These are phyloP conservation scores for Zelleria hepariella DNA, from an alignment of 2,888 invertebrate genomes.

Conservation along the genomic window DNA sequence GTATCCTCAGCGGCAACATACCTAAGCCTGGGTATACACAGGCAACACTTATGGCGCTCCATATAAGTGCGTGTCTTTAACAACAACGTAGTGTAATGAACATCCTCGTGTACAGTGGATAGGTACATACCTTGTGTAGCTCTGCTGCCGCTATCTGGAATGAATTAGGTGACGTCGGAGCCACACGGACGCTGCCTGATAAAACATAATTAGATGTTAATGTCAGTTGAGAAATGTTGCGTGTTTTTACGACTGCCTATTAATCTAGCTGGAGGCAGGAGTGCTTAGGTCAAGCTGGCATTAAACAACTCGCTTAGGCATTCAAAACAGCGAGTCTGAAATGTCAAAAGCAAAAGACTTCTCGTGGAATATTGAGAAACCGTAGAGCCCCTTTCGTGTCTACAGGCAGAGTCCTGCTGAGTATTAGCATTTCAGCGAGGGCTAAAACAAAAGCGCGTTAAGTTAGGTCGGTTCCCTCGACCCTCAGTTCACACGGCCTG, in stretches of 20 bases:
- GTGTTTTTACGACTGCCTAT: neutral
- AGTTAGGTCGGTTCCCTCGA: constrained; percentile 51
- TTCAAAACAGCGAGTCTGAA: neutral
- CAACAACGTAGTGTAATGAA: neutral
- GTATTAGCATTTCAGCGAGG: constrained; percentile 19
- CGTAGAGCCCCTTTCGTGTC: neutral
- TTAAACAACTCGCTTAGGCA: neutral
- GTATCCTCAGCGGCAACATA: neutral
- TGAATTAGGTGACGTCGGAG: neutral
- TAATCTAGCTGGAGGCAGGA: neutral
- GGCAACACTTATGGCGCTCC: no score
- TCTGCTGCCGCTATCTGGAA: neutral
- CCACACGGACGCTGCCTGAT: neutral
- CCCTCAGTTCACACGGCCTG: constrained; percentile 57
- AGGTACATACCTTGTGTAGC: neutral
- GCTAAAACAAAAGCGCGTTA: constrained; percentile 55
- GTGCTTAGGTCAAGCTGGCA: neutral
- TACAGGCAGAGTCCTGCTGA: neutral
- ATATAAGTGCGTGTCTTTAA: neutral
- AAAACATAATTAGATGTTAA: neutral
- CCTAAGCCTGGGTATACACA: no score
- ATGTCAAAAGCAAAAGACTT: neutral
- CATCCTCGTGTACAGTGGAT: neutral
- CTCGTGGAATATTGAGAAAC: no score
- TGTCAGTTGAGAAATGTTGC: neutral